Evolutionary conservation across 1,140 invertebrate species (phyloP), one percentile per base, ranked within the genome.

Genomic region (Notospermus geniculatus): DNA sequence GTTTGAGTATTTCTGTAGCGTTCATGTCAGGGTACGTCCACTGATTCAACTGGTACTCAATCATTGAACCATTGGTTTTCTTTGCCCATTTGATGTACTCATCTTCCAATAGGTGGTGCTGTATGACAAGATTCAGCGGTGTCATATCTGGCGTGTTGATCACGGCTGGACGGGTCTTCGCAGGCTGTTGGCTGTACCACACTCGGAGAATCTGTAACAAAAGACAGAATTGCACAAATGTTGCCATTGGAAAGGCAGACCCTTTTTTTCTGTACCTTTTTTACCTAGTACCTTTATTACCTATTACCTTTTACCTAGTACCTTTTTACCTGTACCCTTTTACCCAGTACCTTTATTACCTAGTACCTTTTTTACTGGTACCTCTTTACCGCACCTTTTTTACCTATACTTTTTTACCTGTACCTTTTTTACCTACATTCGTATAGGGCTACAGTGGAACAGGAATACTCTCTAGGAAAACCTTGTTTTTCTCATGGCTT

Each of bases 81-180:
- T 39, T 32, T 29, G 63, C 58, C 63, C 63, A 64, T 4, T n/a
- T 23, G n/a, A 41, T 54, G 56, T 41, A 60, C 28, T 64, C 63
- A n/a, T 64, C 32, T 46, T 60, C 63, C n/a, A 64, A 57, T 39
- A 30, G 36, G 50, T 64, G 63, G 53, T 60, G 60, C 43, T 64
- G 63, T 43, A 58, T 57, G 1, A 64, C 58, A 19, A 64, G 39
- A 54, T 64, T 64, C 19, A 64, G 27, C 19, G 63, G 63, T 13
- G 63, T 39, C 54, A 43, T 55, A 41, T 60, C 57, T 4, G 63
- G 63, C n/a, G 63, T 64, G 46, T 64, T 58, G 17, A 64, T 46
- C 45, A 64, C 55, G 56, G 60, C 41, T 15, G 63, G 63, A 32
- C 50, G 45, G 52, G 22, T 46, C 13, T 22, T 56, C 17, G 60